phyloP scores from a whole-genome alignment of 2,888 invertebrate species.

The Odontocolon sp. region DNA sequence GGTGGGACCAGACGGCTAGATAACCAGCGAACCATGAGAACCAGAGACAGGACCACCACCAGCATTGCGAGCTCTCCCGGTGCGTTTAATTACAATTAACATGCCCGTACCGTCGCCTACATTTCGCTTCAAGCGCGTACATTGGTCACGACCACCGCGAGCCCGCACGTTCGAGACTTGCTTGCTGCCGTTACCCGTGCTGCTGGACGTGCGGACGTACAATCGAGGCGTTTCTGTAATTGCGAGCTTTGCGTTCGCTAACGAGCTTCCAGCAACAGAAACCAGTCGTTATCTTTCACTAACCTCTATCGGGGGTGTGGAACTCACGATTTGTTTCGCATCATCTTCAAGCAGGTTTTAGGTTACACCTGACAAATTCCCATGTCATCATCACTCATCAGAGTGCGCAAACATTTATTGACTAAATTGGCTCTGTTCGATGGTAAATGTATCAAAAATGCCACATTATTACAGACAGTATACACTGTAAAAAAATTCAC shows the following conservation, averaged over 20 bases:
- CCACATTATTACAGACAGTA: no score
- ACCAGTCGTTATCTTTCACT: not conserved
- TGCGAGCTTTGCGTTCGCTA: constrained; percentile 36
- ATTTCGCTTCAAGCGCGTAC: constrained; percentile 53
- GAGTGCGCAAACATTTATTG: no score
- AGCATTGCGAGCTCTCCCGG: constrained; percentile 24
- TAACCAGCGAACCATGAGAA: constrained; percentile 20
- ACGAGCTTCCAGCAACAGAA: constrained; percentile 18
- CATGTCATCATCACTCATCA: no score
- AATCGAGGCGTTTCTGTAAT: constrained; percentile 39
- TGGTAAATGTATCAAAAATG: no score
- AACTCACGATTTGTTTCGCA: not conserved
- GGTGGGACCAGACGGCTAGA: constrained; percentile 10
- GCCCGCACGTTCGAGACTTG: constrained; percentile 42
- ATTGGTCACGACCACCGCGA: constrained; percentile 41
- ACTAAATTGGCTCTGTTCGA: no score
- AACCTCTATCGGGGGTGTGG: constrained; percentile 25
- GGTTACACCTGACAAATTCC: not conserved
- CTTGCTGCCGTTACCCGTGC: constrained; percentile 10
- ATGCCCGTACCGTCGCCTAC: constrained; percentile 54
- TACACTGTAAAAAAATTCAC: no score
- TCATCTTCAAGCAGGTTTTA: constrained; percentile 24
- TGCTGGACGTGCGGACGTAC: constrained; percentile 29
- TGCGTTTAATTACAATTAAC: constrained; percentile 59
- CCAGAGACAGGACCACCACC: constrained; percentile 29